These are phyloP conservation scores for Apamea sordens DNA, from an alignment of 2,888 invertebrate genomes.

Conservation along the genomic window DNA sequence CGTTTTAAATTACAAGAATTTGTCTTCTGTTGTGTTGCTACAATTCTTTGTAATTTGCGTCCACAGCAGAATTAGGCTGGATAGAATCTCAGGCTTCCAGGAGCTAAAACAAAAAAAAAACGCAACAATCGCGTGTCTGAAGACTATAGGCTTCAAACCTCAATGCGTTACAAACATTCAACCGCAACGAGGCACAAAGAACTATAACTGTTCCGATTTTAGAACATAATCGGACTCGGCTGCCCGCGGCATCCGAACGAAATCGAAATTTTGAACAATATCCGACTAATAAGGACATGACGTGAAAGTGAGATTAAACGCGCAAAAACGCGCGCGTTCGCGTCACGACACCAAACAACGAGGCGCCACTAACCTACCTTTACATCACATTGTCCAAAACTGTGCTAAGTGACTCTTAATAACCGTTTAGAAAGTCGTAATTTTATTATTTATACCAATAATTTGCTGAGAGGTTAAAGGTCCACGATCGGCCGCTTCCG, in stretches of 20 bases:
- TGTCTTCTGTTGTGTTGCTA: too few species aligned
- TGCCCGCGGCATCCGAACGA: constrained; percentile 74
- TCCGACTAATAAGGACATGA: constrained; percentile 83
- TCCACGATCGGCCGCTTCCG: constrained; percentile 76
- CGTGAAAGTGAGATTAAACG: constrained; percentile 82
- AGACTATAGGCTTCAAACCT: constrained; percentile 45
- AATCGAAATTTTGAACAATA: constrained; percentile 84
- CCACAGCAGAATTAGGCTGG: constrained; percentile 12
- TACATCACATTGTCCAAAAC: constrained; percentile 67
- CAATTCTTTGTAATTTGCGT: background rate
- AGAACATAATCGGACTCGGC: constrained; percentile 62
- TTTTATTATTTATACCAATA: constrained; percentile 80
- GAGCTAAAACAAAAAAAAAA: constrained; percentile 41
- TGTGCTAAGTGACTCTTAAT: constrained; percentile 76
- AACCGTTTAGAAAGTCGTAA: constrained; percentile 84
- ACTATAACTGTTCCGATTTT: constrained; percentile 61
- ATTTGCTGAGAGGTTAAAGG: constrained; percentile 77
- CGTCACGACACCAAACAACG: constrained; percentile 66
- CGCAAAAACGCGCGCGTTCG: constrained; percentile 74
- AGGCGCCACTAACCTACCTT: constrained; percentile 64
- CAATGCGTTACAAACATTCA: constrained; percentile 56
- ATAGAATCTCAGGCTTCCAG: constrained; percentile 33
- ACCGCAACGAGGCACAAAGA: constrained; percentile 58
- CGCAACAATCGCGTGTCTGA: constrained; percentile 50
- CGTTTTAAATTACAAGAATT: too few species aligned